phyloP scores from a whole-genome alignment of 2,113 vertebrate genomes.

The Cervus canadensis region DNA sequence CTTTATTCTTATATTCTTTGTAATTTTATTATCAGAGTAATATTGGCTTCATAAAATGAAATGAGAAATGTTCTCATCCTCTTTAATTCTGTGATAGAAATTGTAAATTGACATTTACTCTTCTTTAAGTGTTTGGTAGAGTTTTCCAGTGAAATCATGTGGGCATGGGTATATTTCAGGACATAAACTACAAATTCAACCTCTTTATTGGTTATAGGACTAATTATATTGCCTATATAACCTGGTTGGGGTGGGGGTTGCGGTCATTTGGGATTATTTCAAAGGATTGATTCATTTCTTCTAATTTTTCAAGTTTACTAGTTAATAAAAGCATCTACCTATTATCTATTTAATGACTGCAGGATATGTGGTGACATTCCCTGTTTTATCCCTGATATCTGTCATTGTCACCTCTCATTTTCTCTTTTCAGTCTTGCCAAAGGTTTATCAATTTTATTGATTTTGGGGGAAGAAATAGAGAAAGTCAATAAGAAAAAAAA shows the following conservation, averaged over 20 bases:
- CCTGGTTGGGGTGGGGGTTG: not conserved
- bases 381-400: not conserved
- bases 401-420: not conserved
- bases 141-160: not conserved
- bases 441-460: not conserved
- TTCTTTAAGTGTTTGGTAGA: not conserved
- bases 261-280: not conserved
- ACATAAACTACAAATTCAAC: not conserved
- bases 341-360: not conserved
- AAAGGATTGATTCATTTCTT: not conserved
- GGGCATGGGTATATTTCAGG: not conserved
- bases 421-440: not conserved
- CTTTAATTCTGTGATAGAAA: not conserved
- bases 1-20: not conserved
- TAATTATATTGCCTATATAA: not conserved
- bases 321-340: not conserved
- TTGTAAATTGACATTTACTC: not conserved
- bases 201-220: not conserved
- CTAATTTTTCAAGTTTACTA: not conserved
- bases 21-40: not conserved
- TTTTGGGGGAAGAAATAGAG: not conserved
- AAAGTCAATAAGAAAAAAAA: not conserved
- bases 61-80: not conserved
- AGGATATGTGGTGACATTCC: not conserved
- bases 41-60: not conserved